These are phyloP conservation scores for Hormaphis cornu DNA, from an alignment of 1,140 invertebrate genomes.

Conservation along the genomic window DNA sequence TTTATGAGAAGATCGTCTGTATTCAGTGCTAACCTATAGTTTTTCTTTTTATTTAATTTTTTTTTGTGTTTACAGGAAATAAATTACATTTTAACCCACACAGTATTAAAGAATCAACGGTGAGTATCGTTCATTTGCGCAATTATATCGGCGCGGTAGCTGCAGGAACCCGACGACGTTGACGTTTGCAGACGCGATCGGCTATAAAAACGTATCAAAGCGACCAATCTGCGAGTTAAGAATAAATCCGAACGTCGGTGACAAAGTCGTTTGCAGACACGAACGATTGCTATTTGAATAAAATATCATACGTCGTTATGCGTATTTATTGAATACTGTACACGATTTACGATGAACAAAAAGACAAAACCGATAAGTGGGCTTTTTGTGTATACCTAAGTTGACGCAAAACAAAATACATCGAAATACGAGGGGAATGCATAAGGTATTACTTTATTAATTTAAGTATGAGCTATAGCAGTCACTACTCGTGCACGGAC, in stretches of 20 bases:
- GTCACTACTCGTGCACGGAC: no score
- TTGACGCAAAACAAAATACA: no score
- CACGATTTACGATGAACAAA: no score
- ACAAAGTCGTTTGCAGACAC: neutral
- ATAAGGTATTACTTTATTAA: no score
- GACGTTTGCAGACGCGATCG: slow-evolving; percentile 12
- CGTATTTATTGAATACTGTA: no score
- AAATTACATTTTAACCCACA: neutral
- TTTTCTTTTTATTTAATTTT: neutral
- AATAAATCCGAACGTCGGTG: neutral
- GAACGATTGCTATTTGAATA: slow-evolving; percentile 1
- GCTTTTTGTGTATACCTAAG: no score
- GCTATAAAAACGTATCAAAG: slow-evolving; percentile 16
- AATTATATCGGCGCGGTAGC: neutral
- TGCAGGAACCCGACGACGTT: neutral
- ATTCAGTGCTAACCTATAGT: neutral
- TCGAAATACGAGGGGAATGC: no score
- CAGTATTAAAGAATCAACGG: neutral
- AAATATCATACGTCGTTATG: no score
- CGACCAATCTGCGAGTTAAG: neutral
- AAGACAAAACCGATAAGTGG: no score
- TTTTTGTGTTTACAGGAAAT: neutral
- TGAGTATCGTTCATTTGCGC: slow-evolving; percentile 6
- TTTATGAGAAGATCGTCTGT: slow-evolving; percentile 5
- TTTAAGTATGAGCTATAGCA: no score